Base-by-base conservation (phyloP, 2,797 vertebrate genomes). In the Phalloptychus januarius region DNA sequence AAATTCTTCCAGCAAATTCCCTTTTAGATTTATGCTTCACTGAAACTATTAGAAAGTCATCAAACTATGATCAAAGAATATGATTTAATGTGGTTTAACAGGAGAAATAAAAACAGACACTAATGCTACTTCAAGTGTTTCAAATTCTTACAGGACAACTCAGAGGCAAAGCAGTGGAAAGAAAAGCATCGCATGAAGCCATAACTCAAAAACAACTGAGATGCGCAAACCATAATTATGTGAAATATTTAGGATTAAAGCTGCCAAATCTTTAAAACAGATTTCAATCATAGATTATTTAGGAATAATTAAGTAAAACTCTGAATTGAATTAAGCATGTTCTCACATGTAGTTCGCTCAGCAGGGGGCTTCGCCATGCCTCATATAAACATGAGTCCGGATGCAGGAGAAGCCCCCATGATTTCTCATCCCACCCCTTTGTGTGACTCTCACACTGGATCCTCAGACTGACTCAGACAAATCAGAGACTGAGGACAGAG, bases 1-100 rank as follows among this genome's bases (percentile, higher is more conserved):
- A 86, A 86, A 83, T 75, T 63, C 56, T 79, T 85, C 72, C 70
- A 74, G 52, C 38, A 78, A 42, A 56, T 76, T 84, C 61, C 72
- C 23, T 28, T 71, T 80, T 83, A 91, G 91, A 94, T 89, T 93
- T 93, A 92, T 87, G 84, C 36, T 71, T 42, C 40, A n/a, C 65
- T 40, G 20, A 83, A 88, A 73, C 81, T 83, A 88, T 84, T 38
- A 80, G 78, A 88, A 79, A 80, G 81, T 69, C 83, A 85, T 90
- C 73, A 86, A 82, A 84, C 75, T 65, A 72, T 79, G 81, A 89
- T 89, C 80, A 88, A 88, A 63, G 77, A 56, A 28, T 11, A 42
- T 76, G 70, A n/a, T 75, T 28, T 63, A 87, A 78, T 1, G 20
- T 38, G 42, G 74, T 72, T 50, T 83, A 77, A 5, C 31, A 76